A percentile compares a stretch with the other conserved stretches of the same genome.
Evolutionary conservation across 2,888 invertebrate species (phyloP).

Genomic region (Drosophila borealis): DNA sequence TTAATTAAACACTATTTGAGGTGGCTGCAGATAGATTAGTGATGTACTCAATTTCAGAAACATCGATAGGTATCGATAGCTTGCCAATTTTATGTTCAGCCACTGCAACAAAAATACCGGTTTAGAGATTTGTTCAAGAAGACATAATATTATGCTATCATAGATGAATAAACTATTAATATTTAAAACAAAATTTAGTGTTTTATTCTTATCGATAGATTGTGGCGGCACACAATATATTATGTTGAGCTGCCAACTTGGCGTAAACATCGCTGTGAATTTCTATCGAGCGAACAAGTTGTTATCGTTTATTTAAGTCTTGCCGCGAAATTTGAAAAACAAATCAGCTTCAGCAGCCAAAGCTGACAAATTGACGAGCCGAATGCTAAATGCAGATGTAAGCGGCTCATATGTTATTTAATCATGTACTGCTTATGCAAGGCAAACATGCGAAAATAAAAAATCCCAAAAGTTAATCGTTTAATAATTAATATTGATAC

Average conservation of each 20-base stretch:
- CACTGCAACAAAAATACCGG: not conserved
- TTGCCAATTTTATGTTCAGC: not conserved
- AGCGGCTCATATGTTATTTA: slow-evolving; percentile 9
- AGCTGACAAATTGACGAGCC: not conserved
- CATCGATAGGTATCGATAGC: not conserved
- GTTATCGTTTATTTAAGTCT: slow-evolving; percentile 3
- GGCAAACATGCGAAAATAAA: slow-evolving; percentile 7
- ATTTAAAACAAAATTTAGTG: too few species aligned
- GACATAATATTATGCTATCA: too few species aligned
- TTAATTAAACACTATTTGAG: slow-evolving; percentile 23
- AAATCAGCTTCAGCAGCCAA: not conserved
- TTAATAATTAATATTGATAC: slow-evolving; percentile 53
- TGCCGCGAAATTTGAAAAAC: slow-evolving; percentile 3
- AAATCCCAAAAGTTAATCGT: slow-evolving; percentile 43
- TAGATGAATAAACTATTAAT: too few species aligned
- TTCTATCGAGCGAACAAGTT: not conserved
- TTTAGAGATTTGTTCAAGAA: not conserved
- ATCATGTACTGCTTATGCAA: slow-evolving; percentile 33
- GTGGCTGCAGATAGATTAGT: slow-evolving; percentile 29
- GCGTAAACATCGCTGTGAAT: not conserved
- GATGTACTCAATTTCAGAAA: slow-evolving; percentile 15
- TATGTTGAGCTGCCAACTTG: slow-evolving; percentile 35
- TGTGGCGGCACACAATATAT: slow-evolving; percentile 3
- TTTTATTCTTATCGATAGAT: too few species aligned
- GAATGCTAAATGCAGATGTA: not conserved